Evolutionary conservation across 2,113 vertebrate genomes (phyloP).

Genomic region (Chlorodrepanis virens): DNA sequence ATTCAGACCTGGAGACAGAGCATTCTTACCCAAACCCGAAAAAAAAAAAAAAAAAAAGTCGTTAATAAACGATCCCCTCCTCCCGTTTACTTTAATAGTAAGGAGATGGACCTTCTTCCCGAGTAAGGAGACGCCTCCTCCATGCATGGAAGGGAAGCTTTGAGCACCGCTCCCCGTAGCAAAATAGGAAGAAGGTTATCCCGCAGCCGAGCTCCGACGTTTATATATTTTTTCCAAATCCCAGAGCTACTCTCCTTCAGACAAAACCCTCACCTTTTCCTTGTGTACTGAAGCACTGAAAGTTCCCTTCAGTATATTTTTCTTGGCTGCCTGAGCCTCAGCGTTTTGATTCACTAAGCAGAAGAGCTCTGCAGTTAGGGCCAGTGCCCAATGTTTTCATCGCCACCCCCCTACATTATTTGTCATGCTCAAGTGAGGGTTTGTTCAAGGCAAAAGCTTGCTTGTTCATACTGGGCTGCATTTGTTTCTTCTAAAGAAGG

Average conservation of each 20-base stretch:
- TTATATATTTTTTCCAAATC: constrained; percentile 8
- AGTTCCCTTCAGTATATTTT: constrained; percentile 53
- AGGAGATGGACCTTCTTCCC: not conserved
- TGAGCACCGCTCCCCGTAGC: not conserved
- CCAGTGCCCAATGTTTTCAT: constrained; percentile 23
- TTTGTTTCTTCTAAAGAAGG: constrained; percentile 48
- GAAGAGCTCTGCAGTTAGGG: not conserved
- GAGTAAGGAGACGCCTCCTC: not conserved
- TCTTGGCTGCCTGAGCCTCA: constrained; percentile 3
- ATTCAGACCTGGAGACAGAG: not conserved
- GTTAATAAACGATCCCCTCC: not conserved
- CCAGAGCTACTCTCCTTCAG: not conserved
- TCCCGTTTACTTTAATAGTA: not conserved
- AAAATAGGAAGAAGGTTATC: not conserved
- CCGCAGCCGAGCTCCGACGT: not conserved
- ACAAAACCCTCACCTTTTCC: constrained; percentile 46
- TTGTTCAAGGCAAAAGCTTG: constrained; percentile 13
- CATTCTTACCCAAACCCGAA: fast-evolving
- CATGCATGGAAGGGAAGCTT: not conserved
- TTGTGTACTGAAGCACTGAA: constrained; percentile 26
- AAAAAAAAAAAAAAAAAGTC: too few species aligned
- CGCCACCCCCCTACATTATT: constrained; percentile 10
- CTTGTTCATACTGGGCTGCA: not conserved
- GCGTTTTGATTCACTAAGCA: constrained; percentile 45
- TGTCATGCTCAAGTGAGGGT: constrained; percentile 23